These are phyloP conservation scores for Agriopis aurantiaria DNA, from an alignment of 2,888 invertebrate genomes.

Conservation along the genomic window DNA sequence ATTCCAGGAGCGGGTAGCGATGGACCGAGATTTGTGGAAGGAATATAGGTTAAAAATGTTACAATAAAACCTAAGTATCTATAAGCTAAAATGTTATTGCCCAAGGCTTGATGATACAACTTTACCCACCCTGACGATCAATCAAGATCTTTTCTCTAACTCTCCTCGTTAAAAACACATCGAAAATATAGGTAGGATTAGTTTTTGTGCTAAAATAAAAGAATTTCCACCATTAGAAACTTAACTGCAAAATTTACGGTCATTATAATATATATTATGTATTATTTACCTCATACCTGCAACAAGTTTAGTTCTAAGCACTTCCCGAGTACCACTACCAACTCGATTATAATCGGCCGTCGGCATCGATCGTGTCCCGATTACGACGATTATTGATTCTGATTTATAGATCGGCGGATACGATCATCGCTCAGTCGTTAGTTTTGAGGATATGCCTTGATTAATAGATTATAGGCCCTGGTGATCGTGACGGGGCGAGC, in stretches of 20 bases:
- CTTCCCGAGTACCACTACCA: conserved; percentile 46
- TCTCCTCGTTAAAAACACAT: no score
- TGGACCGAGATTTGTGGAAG: no score
- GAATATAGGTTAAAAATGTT: no score
- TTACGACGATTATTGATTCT: conserved; percentile 75
- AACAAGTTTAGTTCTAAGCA: conserved; percentile 28
- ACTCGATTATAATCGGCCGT: conserved; percentile 66
- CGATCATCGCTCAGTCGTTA: conserved; percentile 50
- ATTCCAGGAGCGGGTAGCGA: no score
- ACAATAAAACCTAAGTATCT: no score
- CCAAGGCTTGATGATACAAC: no score
- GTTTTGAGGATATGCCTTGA: conserved; percentile 44
- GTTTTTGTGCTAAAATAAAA: no score
- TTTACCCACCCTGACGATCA: no score
- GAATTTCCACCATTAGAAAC: not conserved
- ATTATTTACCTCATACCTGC: conserved; percentile 48
- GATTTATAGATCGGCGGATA: conserved; percentile 52
- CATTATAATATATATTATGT: no score
- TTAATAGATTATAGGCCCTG: conserved; percentile 33
- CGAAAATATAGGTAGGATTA: no score
- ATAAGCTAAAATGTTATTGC: no score
- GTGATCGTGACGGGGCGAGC: conserved; percentile 3
- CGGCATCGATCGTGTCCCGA: conserved; percentile 65
- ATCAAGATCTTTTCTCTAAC: no score
- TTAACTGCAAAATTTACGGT: conserved; percentile 7